phyloP scores from a whole-genome alignment of 2,888 invertebrate genomes.

The Agrochola lota region DNA sequence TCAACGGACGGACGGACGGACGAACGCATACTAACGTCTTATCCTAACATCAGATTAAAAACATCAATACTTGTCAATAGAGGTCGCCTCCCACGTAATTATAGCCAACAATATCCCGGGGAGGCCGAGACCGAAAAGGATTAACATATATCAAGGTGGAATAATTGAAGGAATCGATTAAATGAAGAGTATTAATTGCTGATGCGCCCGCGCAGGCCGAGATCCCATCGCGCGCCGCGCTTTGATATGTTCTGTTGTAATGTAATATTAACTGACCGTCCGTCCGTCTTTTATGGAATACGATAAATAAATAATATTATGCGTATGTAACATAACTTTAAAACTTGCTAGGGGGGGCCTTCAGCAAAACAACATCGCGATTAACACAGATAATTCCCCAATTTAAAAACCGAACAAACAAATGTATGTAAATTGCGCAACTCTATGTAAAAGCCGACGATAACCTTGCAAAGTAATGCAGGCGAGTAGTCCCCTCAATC shows the following conservation, averaged over 20 bases:
- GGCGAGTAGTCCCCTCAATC: slow-evolving; percentile 58
- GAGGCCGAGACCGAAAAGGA: slow-evolving; percentile 85
- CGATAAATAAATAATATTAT: slow-evolving; percentile 67
- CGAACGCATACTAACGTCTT: slow-evolving; percentile 89
- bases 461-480: slow-evolving; percentile 76
- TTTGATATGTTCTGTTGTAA: slow-evolving; percentile 75
- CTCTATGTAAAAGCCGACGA: slow-evolving; percentile 88
- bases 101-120: slow-evolving; percentile 89
- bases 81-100: slow-evolving; percentile 90
- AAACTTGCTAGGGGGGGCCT: slow-evolving; percentile 71
- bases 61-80: slow-evolving; percentile 90
- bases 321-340: slow-evolving; percentile 67
- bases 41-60: slow-evolving; percentile 91
- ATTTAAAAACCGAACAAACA: slow-evolving; percentile 90
- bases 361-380: slow-evolving; percentile 83
- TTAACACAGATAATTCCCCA: slow-evolving; percentile 88
- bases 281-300: slow-evolving; percentile 66
- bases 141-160: slow-evolving; percentile 89
- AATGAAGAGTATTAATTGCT: slow-evolving; percentile 90
- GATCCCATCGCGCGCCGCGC: slow-evolving; percentile 79
- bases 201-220: slow-evolving; percentile 86
- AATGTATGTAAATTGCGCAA: slow-evolving; percentile 90
- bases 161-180: slow-evolving; percentile 91
- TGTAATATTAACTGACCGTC: slow-evolving; percentile 74
- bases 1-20: slow-evolving; percentile 85